phyloP scores from a whole-genome alignment of 35 echinoderm and acorn worm species.

The Strongylocentrotus purpuratus region DNA sequence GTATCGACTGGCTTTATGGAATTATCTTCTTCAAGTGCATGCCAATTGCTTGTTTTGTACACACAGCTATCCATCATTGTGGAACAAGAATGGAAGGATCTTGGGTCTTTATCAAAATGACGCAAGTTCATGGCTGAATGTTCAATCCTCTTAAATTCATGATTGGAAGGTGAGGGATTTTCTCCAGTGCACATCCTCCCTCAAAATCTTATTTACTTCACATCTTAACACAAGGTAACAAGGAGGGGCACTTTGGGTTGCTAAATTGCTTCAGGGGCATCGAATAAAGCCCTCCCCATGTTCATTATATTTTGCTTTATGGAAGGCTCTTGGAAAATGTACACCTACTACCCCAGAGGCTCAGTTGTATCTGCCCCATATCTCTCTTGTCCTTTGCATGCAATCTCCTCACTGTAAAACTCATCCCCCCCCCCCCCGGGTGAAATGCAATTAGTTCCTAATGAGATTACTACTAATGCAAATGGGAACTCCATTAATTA shows the following conservation, averaged over 20 bases:
- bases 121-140: neutral
- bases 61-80: neutral
- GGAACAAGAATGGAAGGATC: neutral
- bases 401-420: too few species aligned
- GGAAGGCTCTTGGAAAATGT: too few species aligned
- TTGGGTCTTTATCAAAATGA: neutral
- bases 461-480: too few species aligned
- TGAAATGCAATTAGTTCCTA: too few species aligned
- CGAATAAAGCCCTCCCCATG: too few species aligned
- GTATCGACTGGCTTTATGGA: neutral
- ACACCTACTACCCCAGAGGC: too few species aligned
- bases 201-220: neutral
- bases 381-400: too few species aligned
- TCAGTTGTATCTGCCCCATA: too few species aligned
- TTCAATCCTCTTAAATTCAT: neutral
- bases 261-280: neutral
- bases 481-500: too few species aligned
- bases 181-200: neutral
- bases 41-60: neutral
- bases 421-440: too few species aligned
- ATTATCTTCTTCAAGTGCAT: neutral
- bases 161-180: neutral
- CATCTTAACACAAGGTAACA: slow-evolving; percentile 10
- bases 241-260: too few species aligned
- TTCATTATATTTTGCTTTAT: too few species aligned